Percentiles rank a stretch among this genome's conserved stretches.
Conservation (phyloP, 2,797 vertebrate genomes). For the Acrocephalus scirpaceus region DNA sequence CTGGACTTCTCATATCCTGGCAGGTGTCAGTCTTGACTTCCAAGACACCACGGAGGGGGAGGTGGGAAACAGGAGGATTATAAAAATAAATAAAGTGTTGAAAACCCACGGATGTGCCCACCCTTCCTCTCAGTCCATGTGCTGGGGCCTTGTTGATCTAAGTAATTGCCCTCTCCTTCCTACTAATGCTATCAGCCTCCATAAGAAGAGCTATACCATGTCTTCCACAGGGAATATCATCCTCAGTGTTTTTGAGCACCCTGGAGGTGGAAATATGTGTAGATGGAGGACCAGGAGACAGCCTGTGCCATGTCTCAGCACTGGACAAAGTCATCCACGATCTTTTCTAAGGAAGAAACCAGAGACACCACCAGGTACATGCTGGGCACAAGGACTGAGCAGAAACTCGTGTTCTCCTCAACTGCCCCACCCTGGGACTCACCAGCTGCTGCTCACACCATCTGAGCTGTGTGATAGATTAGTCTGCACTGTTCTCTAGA, state of each 20-base stretch:
- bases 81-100: constrained; percentile 47
- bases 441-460: neutral
- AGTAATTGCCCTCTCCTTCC: neutral
- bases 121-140: neutral
- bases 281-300: neutral
- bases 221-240: neutral
- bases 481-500: neutral
- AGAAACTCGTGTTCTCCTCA: neutral
- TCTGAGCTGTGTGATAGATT: neutral
- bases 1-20: constrained; percentile 67
- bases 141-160: neutral
- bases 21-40: constrained; percentile 77
- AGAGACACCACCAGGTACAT: neutral
- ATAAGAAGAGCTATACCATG: neutral
- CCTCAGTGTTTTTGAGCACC: neutral
- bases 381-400: neutral
- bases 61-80: neutral
- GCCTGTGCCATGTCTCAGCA: neutral
- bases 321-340: neutral
- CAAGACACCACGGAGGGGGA: neutral
- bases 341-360: neutral
- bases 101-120: neutral
- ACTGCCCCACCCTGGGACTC: neutral
- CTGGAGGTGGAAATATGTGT: neutral
- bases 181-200: neutral